Base-by-base conservation (phyloP, 2,888 invertebrate genomes). In the Ophioninae sp. region DNA sequence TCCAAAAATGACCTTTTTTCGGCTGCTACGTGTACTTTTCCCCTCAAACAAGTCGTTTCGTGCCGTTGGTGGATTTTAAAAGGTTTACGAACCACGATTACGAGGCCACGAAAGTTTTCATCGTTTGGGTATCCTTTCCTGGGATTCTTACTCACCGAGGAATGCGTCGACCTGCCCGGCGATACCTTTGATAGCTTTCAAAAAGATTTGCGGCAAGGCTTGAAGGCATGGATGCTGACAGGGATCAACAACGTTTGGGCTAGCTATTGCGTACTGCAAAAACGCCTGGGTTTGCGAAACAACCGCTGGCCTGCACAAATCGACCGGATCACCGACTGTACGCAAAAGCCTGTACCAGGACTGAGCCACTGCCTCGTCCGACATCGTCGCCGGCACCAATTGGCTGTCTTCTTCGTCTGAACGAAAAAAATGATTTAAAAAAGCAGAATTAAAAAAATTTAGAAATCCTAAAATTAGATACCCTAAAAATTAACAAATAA, bases 291-390 rank as follows among this genome's bases (percentile, higher is more conserved):
- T 96, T 90, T 96, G 95, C 7, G 92, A 92, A 85, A 95, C 96
- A 85, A 97, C 94, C 88, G 97, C 96, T 0, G 98, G 98, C 59
- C 97, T 96, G 88, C 97, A 97, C 83, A 99, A 94, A 88, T 98
- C 98, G 0, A 98, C 98, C 0, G 99, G 99, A 93, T 98, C 98
- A 44, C 99, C 98, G 85, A 99, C 96, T 59, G 98, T 97, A 90
- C 99, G 98, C 83, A 99, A 94, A 90, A 99, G 96, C 83, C 99
- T 95, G 93, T 98, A 99, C 99, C 99, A 99, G 89, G 97, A 96
- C 94, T 99, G 99, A 81, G 97, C 97, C 59, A 99, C 96, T 83
- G 98, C 97, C 91, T 98, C 97, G 83, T 97, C 96, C 64, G 96
- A 95, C 97, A 99, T 98, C 73, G 96, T 96, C 0, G 94, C 92